Conservation (phyloP, 2,888 invertebrate genomes). For the Hyles lineata region DNA sequence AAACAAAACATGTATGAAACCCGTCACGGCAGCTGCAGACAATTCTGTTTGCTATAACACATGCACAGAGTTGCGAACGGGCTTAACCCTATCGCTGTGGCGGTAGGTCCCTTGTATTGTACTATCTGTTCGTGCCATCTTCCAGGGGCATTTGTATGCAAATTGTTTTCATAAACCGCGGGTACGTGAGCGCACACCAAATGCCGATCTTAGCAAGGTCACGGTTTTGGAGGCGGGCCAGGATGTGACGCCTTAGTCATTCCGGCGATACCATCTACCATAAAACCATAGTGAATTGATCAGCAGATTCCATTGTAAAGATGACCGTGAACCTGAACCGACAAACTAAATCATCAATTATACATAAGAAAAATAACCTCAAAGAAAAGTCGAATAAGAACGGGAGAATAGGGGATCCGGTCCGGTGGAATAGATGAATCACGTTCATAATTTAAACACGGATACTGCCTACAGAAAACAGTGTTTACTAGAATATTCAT, state of each 20-base stretch:
- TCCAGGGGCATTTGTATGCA: constrained; percentile 65
- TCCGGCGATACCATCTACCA: constrained; percentile 50
- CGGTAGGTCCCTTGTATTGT: constrained; percentile 33
- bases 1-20: constrained; percentile 31
- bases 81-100: constrained; percentile 25
- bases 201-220: constrained; percentile 68
- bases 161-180: constrained; percentile 70
- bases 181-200: constrained; percentile 64
- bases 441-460: constrained; percentile 46
- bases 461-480: constrained; percentile 41
- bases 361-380: constrained; percentile 35
- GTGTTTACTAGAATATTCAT: constrained; percentile 47
- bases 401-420: constrained; percentile 31
- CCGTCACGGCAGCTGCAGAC: constrained; percentile 8
- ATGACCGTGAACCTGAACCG: constrained; percentile 51
- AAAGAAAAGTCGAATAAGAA: constrained; percentile 31
- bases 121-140: constrained; percentile 54
- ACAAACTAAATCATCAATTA: constrained; percentile 34
- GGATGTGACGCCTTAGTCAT: constrained; percentile 54
- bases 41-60: constrained; percentile 22
- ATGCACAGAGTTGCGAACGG: constrained; percentile 35
- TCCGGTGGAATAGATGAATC: constrained; percentile 45
- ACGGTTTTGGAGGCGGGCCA: constrained; percentile 70
- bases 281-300: constrained; percentile 48
- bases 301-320: constrained; percentile 40